A percentile compares a stretch with the other conserved stretches of the same genome.
These are phyloP conservation scores for Meloidogyne exigua DNA, from an alignment of 1,140 invertebrate species.

Conservation along the genomic window DNA sequence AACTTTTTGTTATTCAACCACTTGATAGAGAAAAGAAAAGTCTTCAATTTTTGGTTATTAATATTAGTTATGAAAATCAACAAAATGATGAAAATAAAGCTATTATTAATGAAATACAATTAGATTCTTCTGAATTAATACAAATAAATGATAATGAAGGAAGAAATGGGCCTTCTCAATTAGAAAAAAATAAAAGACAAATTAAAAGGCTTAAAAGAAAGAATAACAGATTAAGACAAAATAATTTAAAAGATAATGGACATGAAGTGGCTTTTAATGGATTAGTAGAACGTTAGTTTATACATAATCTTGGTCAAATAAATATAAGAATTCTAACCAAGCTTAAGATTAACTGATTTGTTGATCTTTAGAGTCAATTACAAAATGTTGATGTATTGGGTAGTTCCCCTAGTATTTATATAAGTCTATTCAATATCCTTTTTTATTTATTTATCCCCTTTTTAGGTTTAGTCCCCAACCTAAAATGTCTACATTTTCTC, in stretches of 20 bases:
- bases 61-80: conserved; percentile 40
- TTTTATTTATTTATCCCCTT: no score
- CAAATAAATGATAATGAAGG: neutral
- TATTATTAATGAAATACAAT: conserved; percentile 6
- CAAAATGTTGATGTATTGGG: no score
- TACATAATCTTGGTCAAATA: no score
- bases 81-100: conserved; percentile 15
- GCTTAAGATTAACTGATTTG: no score
- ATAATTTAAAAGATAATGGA: conserved; percentile 8
- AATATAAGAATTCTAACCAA: no score
- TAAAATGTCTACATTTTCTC: no score
- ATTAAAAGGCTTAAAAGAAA: neutral
- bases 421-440: no score
- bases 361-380: no score
- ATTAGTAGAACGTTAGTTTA: conserved; percentile 24
- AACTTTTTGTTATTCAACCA: conserved; percentile 42
- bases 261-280: conserved; percentile 19
- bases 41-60: conserved; percentile 52
- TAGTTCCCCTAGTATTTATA: no score
- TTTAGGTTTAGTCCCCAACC: no score
- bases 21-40: conserved; percentile 56
- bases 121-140: conserved; percentile 17
- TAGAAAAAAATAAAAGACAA: conserved; percentile 2
- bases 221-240: neutral
- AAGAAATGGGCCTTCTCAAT: neutral